Conservation (phyloP, 2,797 vertebrate species). For the Lophotriccus pileatus region DNA sequence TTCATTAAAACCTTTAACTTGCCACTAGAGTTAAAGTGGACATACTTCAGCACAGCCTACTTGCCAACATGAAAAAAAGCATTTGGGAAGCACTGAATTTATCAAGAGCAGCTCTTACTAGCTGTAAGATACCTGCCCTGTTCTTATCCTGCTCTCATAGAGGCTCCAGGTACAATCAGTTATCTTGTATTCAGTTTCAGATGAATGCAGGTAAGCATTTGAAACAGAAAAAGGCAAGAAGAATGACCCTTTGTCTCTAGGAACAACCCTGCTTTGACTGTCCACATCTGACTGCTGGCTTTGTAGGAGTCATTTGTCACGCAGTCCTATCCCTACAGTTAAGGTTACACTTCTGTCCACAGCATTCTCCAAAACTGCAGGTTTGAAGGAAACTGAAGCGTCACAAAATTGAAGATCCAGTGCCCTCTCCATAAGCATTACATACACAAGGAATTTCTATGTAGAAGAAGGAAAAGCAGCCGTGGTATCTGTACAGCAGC, state of each 20-base stretch:
- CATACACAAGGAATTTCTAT: neutral
- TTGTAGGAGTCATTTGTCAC: neutral
- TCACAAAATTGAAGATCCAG: neutral
- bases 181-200: neutral
- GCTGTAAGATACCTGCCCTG: neutral
- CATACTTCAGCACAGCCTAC: neutral
- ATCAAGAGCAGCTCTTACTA: neutral
- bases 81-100: neutral
- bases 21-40: neutral
- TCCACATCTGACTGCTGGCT: neutral
- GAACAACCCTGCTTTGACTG: neutral
- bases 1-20: neutral
- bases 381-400: neutral
- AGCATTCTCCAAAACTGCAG: neutral
- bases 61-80: neutral
- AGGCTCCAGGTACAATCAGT: neutral
- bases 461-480: neutral
- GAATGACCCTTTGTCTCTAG: neutral
- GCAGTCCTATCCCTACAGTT: neutral
- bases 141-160: neutral
- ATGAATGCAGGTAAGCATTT: neutral
- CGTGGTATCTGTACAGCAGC: neutral
- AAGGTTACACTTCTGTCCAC: neutral
- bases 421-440: accelerated
- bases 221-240: neutral